Conservation (phyloP, 2,797 vertebrate species). For the Picus viridis region DNA sequence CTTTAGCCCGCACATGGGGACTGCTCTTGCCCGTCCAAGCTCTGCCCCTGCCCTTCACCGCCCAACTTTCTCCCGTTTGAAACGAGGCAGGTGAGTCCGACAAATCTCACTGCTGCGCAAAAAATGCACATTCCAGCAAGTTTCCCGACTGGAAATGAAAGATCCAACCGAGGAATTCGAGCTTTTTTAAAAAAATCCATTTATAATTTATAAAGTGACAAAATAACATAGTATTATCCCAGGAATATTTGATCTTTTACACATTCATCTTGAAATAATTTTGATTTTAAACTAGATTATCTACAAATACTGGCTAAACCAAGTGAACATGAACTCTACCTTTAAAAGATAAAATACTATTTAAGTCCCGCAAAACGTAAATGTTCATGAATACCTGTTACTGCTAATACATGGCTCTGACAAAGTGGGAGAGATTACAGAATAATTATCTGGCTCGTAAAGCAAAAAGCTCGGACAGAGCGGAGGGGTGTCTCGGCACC, state of each 20-base stretch:
- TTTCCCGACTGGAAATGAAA: neutral
- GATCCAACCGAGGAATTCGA: conserved; percentile 56
- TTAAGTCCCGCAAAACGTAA: conserved; percentile 5
- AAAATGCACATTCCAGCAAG: neutral
- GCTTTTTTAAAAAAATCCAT: conserved; percentile 65
- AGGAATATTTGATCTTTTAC: conserved; percentile 60
- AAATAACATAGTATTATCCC: conserved; percentile 67
- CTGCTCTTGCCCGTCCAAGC: neutral
- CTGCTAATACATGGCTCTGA: conserved; percentile 27
- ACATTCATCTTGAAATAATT: conserved; percentile 50
- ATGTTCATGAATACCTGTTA: conserved; percentile 45
- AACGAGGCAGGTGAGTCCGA: neutral
- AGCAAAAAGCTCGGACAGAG: neutral
- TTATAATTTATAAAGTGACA: conserved; percentile 73
- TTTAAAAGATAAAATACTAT: conserved; percentile 10
- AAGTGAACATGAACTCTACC: neutral
- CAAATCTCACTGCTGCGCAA: neutral
- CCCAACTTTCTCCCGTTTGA: neutral
- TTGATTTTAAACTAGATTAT: conserved; percentile 25
- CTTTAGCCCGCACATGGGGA: neutral
- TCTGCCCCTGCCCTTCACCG: neutral
- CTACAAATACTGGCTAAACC: neutral
- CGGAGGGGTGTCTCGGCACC: neutral
- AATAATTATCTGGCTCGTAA: conserved; percentile 3
- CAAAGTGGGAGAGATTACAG: conserved; percentile 38